phyloP scores from a whole-genome alignment of 2,113 vertebrate species.

The Talpa occidentalis region DNA sequence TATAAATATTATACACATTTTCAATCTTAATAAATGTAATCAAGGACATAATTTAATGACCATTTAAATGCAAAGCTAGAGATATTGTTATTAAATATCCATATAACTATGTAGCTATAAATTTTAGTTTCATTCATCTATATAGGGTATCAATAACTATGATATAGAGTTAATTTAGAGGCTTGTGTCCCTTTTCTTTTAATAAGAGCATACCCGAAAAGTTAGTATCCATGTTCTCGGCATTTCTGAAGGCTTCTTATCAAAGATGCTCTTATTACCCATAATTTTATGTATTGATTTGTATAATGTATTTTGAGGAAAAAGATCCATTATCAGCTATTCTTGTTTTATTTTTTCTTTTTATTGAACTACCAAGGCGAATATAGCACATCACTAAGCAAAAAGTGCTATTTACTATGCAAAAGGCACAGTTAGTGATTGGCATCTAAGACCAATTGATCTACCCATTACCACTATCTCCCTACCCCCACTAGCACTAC shows the following conservation, averaged over 20 bases:
- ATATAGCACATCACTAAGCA: conserved; percentile 80
- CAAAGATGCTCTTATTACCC: conserved; percentile 61
- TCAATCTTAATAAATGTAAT: conserved; percentile 43
- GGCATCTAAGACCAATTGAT: conserved; percentile 93
- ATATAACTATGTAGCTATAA: not conserved
- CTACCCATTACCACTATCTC: conserved; percentile 90
- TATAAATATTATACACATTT: not conserved
- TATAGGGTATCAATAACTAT: not conserved
- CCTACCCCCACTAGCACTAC: conserved; percentile 91
- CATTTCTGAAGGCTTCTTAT: conserved; percentile 55
- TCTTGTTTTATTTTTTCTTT: conserved; percentile 55
- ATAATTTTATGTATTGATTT: conserved; percentile 62
- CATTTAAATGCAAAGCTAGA: conserved; percentile 52
- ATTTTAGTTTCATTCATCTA: not conserved
- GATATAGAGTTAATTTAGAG: conserved; percentile 16
- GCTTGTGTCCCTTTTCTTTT: not conserved
- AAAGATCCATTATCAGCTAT: conserved; percentile 72
- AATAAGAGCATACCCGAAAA: not conserved
- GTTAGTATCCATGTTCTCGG: conserved; percentile 27
- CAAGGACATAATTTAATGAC: conserved; percentile 37
- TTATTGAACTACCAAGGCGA: conserved; percentile 78
- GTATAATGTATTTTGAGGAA: conserved; percentile 65
- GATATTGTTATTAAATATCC: not conserved
- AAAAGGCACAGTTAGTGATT: conserved; percentile 90
- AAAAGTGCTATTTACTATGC: conserved; percentile 88